Evolutionary conservation across 2,888 invertebrate genomes (phyloP).

Genomic region (Yponomeuta sedellus): DNA sequence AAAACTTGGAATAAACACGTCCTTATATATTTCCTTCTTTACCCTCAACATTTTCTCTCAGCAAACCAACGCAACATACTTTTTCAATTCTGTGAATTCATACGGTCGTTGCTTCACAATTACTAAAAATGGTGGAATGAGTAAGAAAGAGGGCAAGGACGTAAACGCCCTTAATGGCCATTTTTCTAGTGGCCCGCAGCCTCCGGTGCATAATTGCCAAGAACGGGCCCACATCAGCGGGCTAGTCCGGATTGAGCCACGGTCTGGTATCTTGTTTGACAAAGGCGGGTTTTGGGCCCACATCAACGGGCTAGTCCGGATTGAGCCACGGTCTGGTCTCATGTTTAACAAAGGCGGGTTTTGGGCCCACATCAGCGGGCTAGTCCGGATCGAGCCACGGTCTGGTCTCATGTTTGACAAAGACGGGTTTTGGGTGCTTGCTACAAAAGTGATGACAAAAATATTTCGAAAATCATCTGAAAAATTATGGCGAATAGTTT

Average conservation of each 20-base stretch:
- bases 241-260: neutral
- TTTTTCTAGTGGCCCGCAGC: constrained; percentile 8
- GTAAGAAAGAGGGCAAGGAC: too few relatives aligned
- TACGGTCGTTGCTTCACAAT: too few relatives aligned
- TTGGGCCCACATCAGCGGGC: constrained; percentile 2
- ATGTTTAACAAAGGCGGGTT: neutral
- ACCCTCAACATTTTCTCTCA: too few relatives aligned
- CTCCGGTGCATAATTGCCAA: constrained; percentile 39
- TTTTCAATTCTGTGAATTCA: too few relatives aligned
- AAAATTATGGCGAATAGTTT: too few relatives aligned
- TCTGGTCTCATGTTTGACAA: neutral
- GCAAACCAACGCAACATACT: too few relatives aligned
- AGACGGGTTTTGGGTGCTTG: neutral
- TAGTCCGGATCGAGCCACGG: neutral
- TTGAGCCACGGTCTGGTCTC: neutral
- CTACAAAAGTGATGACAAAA: too few relatives aligned
- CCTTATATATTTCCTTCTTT: too few relatives aligned
- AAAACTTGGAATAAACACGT: too few relatives aligned
- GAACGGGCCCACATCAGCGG: constrained; percentile 14
- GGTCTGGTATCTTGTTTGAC: neutral
- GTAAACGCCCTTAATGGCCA: neutral
- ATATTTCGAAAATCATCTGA: too few relatives aligned
- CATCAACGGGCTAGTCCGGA: neutral
- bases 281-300: constrained; percentile 3
- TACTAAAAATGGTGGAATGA: too few relatives aligned